These are phyloP conservation scores for Scylla paramamosain DNA, from an alignment of 1,140 invertebrate genomes.

Conservation along the genomic window DNA sequence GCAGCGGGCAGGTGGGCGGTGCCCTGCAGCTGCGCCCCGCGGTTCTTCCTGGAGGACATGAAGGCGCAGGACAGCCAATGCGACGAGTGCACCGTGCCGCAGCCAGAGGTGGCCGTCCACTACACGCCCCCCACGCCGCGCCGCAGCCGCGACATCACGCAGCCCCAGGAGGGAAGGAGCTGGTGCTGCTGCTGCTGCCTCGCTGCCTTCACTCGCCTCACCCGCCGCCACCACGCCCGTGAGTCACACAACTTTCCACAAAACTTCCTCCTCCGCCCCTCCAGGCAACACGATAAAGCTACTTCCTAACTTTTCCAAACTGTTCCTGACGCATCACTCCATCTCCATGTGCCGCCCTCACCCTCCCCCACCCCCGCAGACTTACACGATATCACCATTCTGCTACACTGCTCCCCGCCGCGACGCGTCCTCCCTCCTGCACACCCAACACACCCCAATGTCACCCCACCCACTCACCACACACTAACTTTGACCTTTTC, in stretches of 20 bases:
- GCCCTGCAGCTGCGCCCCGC: slow-evolving; percentile 74
- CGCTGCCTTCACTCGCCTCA: neutral
- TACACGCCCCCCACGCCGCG: slow-evolving; percentile 42
- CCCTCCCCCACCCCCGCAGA: too few relatives aligned
- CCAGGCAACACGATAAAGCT: neutral
- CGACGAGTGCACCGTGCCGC: slow-evolving; percentile 50
- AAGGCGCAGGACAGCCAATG: slow-evolving; percentile 34
- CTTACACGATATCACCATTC: too few relatives aligned
- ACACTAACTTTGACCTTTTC: neutral
- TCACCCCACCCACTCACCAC: neutral
- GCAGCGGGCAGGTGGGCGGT: slow-evolving; percentile 64
- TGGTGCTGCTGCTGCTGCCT: slow-evolving; percentile 36
- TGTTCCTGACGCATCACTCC: too few relatives aligned
- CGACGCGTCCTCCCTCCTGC: too few relatives aligned
- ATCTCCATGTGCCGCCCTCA: neutral
- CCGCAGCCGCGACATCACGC: slow-evolving; percentile 24
- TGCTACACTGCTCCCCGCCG: too few relatives aligned
- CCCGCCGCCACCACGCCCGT: neutral
- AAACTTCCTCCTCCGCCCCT: neutral
- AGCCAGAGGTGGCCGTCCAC: slow-evolving; percentile 35
- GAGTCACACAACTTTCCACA: slow-evolving; percentile 16
- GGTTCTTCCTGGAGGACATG: slow-evolving; percentile 74
- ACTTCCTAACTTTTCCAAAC: too few relatives aligned
- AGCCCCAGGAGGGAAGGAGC: neutral
- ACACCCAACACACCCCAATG: too few relatives aligned